These are phyloP conservation scores for Athene cunicularia DNA, from an alignment of 2,113 vertebrate species.

Conservation along the genomic window DNA sequence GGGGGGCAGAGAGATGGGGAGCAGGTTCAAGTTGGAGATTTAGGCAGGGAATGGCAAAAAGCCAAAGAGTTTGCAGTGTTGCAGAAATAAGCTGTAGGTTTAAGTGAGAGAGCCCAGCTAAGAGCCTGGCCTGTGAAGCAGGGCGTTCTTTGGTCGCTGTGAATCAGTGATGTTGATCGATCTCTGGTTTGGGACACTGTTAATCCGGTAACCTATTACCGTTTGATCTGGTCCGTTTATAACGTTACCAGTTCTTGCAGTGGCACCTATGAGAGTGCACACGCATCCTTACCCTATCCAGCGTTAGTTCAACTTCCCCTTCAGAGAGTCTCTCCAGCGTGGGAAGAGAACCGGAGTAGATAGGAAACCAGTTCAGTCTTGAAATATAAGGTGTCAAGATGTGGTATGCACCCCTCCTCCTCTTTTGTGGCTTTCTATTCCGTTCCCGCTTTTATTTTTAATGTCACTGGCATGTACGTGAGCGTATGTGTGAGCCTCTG, in stretches of 20 bases:
- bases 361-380: constrained; percentile 20
- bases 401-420: constrained; percentile 18
- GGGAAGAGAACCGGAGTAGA: constrained; percentile 34
- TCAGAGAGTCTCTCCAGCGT: neutral
- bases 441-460: constrained; percentile 44
- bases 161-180: neutral
- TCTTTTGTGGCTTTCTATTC: constrained; percentile 55
- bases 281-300: neutral
- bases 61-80: neutral
- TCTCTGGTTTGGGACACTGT: neutral
- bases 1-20: neutral
- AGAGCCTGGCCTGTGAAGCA: neutral
- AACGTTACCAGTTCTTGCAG: neutral
- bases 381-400: constrained; percentile 26
- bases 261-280: neutral
- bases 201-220: fast-evolving
- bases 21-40: fast-evolving
- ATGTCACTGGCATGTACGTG: neutral
- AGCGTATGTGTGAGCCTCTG: neutral
- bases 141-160: fast-evolving
- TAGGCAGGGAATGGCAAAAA: neutral
- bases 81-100: neutral
- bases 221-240: neutral
- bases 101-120: neutral
- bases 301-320: neutral